Base-by-base conservation (phyloP, 1,140 invertebrate genomes). In the Pogonus chalceus region DNA sequence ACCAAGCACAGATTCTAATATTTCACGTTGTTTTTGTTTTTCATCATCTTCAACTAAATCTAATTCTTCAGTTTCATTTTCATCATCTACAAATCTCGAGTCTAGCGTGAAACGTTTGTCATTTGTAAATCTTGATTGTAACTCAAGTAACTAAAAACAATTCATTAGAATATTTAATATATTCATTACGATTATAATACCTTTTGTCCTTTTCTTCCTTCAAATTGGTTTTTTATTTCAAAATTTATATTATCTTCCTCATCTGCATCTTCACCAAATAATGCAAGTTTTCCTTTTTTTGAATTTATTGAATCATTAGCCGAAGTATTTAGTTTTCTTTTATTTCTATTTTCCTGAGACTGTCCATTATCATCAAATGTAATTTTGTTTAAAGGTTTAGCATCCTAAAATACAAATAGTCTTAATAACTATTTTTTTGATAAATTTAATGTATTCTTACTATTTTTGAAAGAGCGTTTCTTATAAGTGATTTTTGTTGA, bases 41-140 rank as follows among this genome's bases (percentile, higher is more conserved):
- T 81, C 80, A 61, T 76, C 72, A 21, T 64, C 69, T 56, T 73
- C 61, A 48, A 69, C 62, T 46, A 62, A 53, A 49, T 62, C 52
- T 43, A 31, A 51, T 47, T 60, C 50, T 23, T 55, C 52, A 56
- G 66, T 62, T 49, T 58, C 12, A 47, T 67, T 53, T 21, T 73
- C 60, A 51, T 76, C 64, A 52, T 80, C 76, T 48, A 76, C 59
- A 62, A 82, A 81, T 55, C 77, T 71, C 61, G 77, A 65, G 66
- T 81, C 77, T 59, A 82, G 64, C 24, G 61, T 66, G 65, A 82
- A 82, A 61, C 79, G 67, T 65, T 76, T 72, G 62, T 82, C 80
- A 64, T 76, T 75, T 63, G 79, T 77, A 60, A 73, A 76, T 58
- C 67, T 73, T 47, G 73, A 72, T 71, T 78, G 76, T 56, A 77